phyloP scores from a whole-genome alignment of 1,140 invertebrate species.

The Penaeus chinensis region DNA sequence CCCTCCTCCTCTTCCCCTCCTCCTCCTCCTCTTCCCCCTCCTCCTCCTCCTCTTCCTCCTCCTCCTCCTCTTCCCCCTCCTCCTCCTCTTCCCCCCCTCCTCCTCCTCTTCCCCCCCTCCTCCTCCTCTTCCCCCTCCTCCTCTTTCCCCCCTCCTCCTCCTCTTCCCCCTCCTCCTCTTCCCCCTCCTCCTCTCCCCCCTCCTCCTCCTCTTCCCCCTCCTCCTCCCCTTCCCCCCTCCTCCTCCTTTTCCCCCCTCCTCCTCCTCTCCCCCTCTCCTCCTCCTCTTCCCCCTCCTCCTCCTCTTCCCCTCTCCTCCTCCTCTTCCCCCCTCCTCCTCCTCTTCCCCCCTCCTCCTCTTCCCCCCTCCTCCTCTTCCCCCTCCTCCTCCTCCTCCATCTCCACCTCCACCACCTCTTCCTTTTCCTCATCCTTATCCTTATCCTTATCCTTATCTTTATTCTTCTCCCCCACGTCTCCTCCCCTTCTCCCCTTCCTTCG shows the following conservation, averaged over 20 bases:
- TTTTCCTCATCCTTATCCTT: no score
- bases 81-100: not conserved
- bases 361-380: no score
- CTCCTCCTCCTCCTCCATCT: no score
- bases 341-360: no score
- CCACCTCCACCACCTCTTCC: no score
- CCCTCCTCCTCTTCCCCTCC: no score
- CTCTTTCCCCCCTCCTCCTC: not conserved
- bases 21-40: no score
- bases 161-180: not conserved
- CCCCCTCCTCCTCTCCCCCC: not conserved
- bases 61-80: not conserved
- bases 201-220: not conserved
- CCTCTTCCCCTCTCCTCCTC: not conserved
- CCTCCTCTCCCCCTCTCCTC: not conserved
- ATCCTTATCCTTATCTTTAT: no score
- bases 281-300: conserved; percentile 2
- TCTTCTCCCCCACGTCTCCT: no score
- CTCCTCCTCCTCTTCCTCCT: no score
- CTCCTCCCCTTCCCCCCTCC: not conserved
- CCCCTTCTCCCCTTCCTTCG: no score
- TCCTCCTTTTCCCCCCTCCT: not conserved
- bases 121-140: not conserved
- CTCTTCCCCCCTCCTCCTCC: conserved; percentile 7
- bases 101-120: not conserved